Base-by-base conservation (phyloP, 2,888 invertebrate genomes). In the Copidosoma aretas region DNA sequence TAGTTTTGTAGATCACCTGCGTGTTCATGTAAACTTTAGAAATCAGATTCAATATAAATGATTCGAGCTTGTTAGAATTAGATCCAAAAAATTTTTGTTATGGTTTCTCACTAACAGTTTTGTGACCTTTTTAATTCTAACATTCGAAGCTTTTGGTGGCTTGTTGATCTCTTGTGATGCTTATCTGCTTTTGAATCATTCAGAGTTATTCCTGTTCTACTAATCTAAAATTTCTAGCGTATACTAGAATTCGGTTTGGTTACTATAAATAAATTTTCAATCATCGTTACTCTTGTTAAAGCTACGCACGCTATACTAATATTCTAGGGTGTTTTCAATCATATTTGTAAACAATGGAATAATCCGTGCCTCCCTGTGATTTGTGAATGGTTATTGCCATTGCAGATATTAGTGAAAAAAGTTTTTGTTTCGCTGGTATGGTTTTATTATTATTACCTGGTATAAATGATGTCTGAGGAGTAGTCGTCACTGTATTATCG, bases 401-500 rank as follows among this genome's bases (percentile, higher is more conserved):
- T 19, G 70, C 71, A 32, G 66, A 41, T 19, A 73, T 46, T n/a
- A 75, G 14, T 22, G 73, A 71, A 65, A 74, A 71, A 60, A 72
- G 71, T 53, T 72, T 71, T 25, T 69, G 46, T 65, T 73, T 73
- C 1, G 63, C 70, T 10, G 49, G 15, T 39, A 70, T 53, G 5
- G 71, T 71, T 71, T 68, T 72, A 19, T 64, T 59, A 5, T 46
- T 57, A 61, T 73, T 71, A 0, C 69, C 49, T 19, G 15, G 49
- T 21, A 70, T 65, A 10, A 46, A 67, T 17, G 67, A 5, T 14
- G 52, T 71, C 63, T 67, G 53, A 25, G 64, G 49, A 22, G 46
- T 10, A 14, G 72, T 73, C 19, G 73, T 75, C 71, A 75, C 70
- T 59, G 69, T 68, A 17, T 75, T 70, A 68, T 76, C 74, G 70